Percentiles rank a stretch among this genome's conserved stretches.
These are phyloP conservation scores for Myotis brandtii DNA, from an alignment of 2,113 vertebrate genomes.

Conservation along the genomic window DNA sequence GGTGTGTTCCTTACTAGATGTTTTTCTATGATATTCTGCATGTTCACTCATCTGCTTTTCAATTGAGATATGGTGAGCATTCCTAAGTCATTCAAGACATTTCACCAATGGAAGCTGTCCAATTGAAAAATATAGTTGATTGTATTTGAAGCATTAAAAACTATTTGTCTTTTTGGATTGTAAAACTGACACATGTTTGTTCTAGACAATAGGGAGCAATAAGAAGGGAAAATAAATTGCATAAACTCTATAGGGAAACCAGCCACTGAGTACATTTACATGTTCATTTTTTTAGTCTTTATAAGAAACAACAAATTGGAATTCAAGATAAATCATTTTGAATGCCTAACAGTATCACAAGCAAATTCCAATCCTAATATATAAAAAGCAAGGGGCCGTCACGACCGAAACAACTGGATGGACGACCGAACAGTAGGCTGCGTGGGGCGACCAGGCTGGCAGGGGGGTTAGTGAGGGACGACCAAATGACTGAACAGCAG, in stretches of 20 bases:
- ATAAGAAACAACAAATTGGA: not conserved
- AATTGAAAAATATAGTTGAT: not conserved
- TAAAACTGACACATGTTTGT: not conserved
- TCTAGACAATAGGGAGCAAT: not conserved
- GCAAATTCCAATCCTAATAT: not conserved
- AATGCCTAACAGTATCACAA: not conserved
- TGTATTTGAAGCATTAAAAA: not conserved
- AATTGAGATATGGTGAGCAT: not conserved
- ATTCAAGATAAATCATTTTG: not conserved
- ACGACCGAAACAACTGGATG: no score
- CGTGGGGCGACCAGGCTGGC: no score
- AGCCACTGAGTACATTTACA: not conserved
- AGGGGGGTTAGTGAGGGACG: no score
- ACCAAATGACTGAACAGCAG: no score
- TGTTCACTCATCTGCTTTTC: not conserved
- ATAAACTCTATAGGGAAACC: not conserved
- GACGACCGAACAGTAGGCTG: no score
- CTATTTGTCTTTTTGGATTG: not conserved
- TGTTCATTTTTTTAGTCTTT: not conserved
- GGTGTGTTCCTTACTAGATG: not conserved
- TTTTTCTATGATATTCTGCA: not conserved
- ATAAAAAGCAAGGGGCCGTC: no score
- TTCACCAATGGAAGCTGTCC: not conserved
- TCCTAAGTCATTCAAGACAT: not conserved
- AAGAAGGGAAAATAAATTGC: not conserved